Evolutionary conservation across 1,140 invertebrate species (phyloP).

Genomic region (Microvelia longipes): DNA sequence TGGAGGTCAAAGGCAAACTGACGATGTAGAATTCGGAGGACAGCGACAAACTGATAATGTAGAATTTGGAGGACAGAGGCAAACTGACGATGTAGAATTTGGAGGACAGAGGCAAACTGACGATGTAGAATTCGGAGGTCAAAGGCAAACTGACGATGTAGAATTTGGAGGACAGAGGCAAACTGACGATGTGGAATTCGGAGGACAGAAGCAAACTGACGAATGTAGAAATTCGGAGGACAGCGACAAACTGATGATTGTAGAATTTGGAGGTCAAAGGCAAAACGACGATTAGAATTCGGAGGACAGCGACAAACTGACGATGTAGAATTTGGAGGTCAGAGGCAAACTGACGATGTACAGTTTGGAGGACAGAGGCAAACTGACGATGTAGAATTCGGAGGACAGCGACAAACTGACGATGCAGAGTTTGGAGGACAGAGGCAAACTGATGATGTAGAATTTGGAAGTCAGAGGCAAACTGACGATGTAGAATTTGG

Average conservation of each 20-base stretch:
- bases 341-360: background rate
- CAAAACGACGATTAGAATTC: background rate
- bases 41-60: background rate
- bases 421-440: background rate
- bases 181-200: conserved; percentile 1
- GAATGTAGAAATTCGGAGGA: too few relatives aligned
- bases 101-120: background rate
- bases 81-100: background rate
- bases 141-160: background rate
- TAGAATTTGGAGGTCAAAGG: background rate
- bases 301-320: background rate
- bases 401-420: background rate
- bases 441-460: background rate
- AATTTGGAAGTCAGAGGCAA: too few relatives aligned
- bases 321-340: conserved; percentile 4
- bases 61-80: background rate
- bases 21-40: background rate
- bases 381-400: background rate
- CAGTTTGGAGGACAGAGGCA: background rate
- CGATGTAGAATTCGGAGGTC: background rate
- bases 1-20: background rate
- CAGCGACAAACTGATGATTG: background rate
- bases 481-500: too few relatives aligned
- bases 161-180: background rate
- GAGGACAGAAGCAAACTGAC: background rate